Conservation (phyloP, 2,797 vertebrate species). For the Salmo trutta region DNA sequence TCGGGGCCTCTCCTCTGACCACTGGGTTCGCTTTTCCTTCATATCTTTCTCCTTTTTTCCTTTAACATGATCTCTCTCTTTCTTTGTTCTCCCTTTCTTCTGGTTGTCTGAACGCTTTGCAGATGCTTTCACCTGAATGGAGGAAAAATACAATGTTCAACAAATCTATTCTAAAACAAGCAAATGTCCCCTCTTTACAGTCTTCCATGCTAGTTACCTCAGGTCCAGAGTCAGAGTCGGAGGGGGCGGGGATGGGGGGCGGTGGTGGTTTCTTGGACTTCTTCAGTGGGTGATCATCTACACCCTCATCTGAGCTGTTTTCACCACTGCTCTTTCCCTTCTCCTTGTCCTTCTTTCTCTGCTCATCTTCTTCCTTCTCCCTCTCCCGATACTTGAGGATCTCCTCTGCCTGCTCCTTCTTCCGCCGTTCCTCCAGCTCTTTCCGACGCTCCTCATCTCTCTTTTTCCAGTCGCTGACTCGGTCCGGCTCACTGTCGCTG, state of each 20-base stretch:
- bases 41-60: constrained; percentile 85
- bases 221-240: constrained; percentile 82
- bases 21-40: constrained; percentile 77
- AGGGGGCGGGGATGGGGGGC: constrained; percentile 82
- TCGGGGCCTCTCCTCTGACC: constrained; percentile 84
- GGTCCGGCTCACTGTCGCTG: constrained; percentile 89
- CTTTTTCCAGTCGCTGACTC: constrained; percentile 95
- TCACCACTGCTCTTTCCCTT: constrained; percentile 77
- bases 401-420: constrained; percentile 92
- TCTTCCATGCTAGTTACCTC: constrained; percentile 57
- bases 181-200: neutral
- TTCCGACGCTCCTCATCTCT: constrained; percentile 87
- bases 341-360: constrained; percentile 83
- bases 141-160: neutral
- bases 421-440: constrained; percentile 91
- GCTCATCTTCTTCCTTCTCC: constrained; percentile 92
- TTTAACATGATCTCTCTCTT: constrained; percentile 76
- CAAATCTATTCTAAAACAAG: neutral
- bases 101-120: constrained; percentile 79
- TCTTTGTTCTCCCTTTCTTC: constrained; percentile 74
- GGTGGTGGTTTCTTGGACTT: constrained; percentile 84
- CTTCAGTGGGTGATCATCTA: constrained; percentile 82
- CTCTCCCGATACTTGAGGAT: constrained; percentile 87
- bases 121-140: constrained; percentile 81
- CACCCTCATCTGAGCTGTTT: constrained; percentile 82